Evolutionary conservation across 2,113 vertebrate species (phyloP), one percentile per base, ranked within the genome.

Genomic region (Atherinomorus stipes): DNA sequence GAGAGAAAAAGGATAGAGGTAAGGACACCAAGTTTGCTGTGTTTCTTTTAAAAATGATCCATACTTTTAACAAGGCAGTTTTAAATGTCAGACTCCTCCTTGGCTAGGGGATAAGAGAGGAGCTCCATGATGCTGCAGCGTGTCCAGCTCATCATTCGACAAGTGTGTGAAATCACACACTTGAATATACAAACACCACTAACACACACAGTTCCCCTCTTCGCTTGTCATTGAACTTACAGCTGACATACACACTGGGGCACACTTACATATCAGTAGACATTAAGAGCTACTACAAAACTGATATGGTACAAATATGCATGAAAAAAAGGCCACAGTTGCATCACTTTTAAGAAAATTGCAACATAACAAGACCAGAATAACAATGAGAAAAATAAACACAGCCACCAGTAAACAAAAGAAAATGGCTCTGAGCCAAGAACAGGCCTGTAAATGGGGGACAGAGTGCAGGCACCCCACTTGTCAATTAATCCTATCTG

Each of bases 401-500:
- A 58, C 4, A 42, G 12, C 2, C 42, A 44, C 10, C 28, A 76
- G 56, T 23, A 64, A 85, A 68, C 54, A 65, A 74, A 71, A 52
- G 42, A 40, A 56, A 70, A 23, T 44, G 59, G 42, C 71, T 67
- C 42, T 16, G 26, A 70, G 64, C 45, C 49, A 53, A 11, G 67
- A 56, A 71, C 49, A 45, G 58, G 53, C 54, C 73, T 52, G 64
- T 75, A 68, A 81, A 74, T 62, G 68, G 72, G 80, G 80, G 78
- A 84, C 85, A 65, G 57, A 78, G 87, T 65, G 58, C 65, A 75
- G 53, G 57, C 80, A 81, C 87, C 60, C 61, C 51, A 82, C 82
- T 89, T 74, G 81, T 88, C 88, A 91, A 89, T 92, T 91, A 93
- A 91, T 90, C 85, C 85, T 89, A 86, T 90, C 85, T 90, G 89